These are phyloP conservation scores for Bombus confusus DNA, from an alignment of 1,140 invertebrate species.

Conservation along the genomic window DNA sequence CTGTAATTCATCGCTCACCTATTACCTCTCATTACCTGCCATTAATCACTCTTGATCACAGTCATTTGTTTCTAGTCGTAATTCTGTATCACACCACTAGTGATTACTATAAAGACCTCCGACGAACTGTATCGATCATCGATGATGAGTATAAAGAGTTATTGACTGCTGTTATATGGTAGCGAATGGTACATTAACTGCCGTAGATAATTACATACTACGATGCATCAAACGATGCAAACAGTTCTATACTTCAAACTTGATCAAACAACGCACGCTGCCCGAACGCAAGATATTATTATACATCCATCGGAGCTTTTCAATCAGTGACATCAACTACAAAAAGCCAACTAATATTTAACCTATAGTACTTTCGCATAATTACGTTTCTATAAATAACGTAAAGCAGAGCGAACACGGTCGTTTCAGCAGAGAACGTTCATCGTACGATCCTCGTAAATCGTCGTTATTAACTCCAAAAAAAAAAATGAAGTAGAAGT, in stretches of 20 bases:
- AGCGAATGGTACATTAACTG: neutral
- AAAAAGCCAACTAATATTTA: too few species aligned
- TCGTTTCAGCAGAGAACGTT: too few species aligned
- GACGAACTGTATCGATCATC: conserved; percentile 2
- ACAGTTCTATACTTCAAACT: neutral
- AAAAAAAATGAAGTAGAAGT: too few species aligned
- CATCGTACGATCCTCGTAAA: too few species aligned
- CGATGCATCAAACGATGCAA: neutral
- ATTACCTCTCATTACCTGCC: neutral
- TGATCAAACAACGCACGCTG: neutral
- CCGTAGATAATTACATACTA: neutral
- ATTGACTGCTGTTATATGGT: neutral
- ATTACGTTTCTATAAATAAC: neutral
- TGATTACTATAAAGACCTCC: neutral
- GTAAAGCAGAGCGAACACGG: neutral
- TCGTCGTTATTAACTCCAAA: fast-evolving
- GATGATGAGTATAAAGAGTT: neutral
- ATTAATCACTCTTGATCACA: conserved; percentile 13
- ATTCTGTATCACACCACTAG: neutral
- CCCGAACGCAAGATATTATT: too few species aligned
- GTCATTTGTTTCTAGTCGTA: conserved; percentile 17
- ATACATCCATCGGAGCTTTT: too few species aligned
- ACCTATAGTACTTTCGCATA: neutral
- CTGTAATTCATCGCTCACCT: neutral
- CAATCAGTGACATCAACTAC: too few species aligned